Conservation (phyloP, 2,113 vertebrate genomes). For the Megaptera novaeangliae region DNA sequence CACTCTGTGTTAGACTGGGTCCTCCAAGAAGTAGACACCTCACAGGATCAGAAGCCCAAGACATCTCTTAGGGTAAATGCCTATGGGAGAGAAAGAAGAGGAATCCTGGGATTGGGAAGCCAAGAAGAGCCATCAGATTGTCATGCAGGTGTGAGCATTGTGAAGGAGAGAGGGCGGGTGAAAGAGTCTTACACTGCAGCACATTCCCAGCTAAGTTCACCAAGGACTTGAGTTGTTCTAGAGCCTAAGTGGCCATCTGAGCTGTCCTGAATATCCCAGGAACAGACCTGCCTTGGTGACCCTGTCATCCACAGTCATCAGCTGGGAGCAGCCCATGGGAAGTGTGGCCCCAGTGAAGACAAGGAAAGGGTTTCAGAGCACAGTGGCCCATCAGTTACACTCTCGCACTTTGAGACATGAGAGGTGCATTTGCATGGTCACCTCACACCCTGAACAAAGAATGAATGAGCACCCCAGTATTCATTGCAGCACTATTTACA, state of each 20-base stretch:
- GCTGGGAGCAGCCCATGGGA: background rate
- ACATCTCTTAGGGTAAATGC: background rate
- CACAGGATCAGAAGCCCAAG: background rate
- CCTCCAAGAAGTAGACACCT: background rate
- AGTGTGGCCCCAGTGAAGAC: accelerated
- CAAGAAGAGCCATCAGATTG: background rate
- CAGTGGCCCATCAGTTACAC: too few relatives aligned
- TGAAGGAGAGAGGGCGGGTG: background rate
- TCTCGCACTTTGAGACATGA: background rate
- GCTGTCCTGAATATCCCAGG: background rate
- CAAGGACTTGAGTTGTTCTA: background rate
- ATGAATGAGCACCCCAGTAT: background rate
- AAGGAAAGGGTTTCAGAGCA: background rate
- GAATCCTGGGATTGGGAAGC: too few relatives aligned
- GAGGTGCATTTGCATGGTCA: background rate
- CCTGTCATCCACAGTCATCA: background rate
- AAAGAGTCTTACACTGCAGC: background rate
- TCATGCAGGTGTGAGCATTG: accelerated
- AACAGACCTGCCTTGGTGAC: background rate
- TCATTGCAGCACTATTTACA: too few relatives aligned
- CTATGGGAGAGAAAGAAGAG: background rate
- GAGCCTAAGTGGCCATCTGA: background rate
- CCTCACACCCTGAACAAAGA: background rate
- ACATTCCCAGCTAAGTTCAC: background rate
- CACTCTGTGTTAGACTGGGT: background rate